phyloP scores from a whole-genome alignment of 2,797 vertebrate genomes.

The Channallabes apus region DNA sequence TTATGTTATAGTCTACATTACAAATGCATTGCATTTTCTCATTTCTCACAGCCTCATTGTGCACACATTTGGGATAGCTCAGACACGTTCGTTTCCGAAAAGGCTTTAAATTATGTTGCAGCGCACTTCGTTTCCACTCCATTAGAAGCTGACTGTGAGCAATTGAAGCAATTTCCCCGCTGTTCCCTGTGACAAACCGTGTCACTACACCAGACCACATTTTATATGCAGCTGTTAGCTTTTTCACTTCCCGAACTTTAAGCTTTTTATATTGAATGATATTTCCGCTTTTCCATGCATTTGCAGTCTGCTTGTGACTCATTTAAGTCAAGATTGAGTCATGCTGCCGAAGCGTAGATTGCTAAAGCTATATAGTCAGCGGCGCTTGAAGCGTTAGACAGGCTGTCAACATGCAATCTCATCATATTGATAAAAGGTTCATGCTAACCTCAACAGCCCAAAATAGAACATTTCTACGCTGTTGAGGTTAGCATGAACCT shows the following conservation, averaged over 20 bases:
- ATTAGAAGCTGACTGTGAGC: slow-evolving; percentile 47
- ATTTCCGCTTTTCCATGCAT: not conserved
- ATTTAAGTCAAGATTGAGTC: slow-evolving; percentile 4
- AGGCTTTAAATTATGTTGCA: slow-evolving; percentile 25
- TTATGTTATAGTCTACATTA: not conserved
- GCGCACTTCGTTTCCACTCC: slow-evolving; percentile 34
- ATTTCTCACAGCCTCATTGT: not conserved
- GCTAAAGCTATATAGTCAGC: not conserved
- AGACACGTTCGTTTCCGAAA: slow-evolving; percentile 19
- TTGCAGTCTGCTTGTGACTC: not conserved
- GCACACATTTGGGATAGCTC: not conserved
- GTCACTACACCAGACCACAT: slow-evolving; percentile 5
- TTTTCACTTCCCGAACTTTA: not conserved
- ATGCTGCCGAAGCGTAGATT: not conserved
- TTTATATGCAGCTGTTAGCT: not conserved
- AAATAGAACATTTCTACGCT: not conserved
- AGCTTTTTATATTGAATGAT: slow-evolving; percentile 3
- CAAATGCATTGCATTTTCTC: slow-evolving; percentile 5
- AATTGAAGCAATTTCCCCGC: slow-evolving; percentile 38
- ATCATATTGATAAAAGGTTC: too few species aligned
- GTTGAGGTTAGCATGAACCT: not conserved
- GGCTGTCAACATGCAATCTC: not conserved
- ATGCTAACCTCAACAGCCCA: too few species aligned
- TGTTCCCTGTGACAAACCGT: slow-evolving; percentile 30
- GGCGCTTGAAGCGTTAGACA: not conserved